A percentile compares a stretch with the other conserved stretches of the same genome.
phyloP scores from a whole-genome alignment of 2,113 vertebrate genomes.

The Ceratotherium simum region DNA sequence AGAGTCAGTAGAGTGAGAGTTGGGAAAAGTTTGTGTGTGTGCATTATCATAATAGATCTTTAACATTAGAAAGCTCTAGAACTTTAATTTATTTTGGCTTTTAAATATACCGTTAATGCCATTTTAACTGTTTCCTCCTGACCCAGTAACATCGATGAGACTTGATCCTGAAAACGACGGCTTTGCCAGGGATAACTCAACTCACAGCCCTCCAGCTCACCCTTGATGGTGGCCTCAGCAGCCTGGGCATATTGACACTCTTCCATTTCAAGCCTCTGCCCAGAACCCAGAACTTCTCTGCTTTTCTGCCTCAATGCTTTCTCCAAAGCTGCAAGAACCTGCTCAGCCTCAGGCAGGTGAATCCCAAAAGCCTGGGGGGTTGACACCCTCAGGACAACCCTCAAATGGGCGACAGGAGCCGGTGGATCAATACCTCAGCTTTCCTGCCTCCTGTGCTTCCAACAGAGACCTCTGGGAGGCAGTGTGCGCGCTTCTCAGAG shows the following conservation, averaged over 20 bases:
- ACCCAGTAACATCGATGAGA: neutral
- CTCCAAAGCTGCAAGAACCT: neutral
- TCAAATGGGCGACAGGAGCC: neutral
- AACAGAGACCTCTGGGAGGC: neutral
- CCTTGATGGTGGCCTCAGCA: neutral
- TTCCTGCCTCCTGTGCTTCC: neutral
- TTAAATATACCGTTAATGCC: neutral
- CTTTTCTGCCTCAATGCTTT: neutral
- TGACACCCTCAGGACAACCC: neutral
- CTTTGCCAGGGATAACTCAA: neutral
- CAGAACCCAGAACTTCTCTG: neutral
- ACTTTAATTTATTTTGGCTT: neutral
- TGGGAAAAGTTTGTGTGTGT: neutral
- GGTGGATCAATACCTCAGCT: neutral
- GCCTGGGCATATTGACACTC: neutral
- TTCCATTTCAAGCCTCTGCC: neutral
- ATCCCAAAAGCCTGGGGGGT: rapidly evolving
- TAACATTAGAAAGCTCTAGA: neutral
- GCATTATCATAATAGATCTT: neutral
- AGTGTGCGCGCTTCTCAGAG: neutral
- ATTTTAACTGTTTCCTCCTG: neutral
- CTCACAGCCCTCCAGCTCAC: neutral
- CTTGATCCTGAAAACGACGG: neutral
- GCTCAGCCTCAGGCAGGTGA: neutral
- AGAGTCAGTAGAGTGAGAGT: neutral